phyloP scores from a whole-genome alignment of 30 jellyfish, hydroid and myxozoan genomes.

The Mastigias papua region DNA sequence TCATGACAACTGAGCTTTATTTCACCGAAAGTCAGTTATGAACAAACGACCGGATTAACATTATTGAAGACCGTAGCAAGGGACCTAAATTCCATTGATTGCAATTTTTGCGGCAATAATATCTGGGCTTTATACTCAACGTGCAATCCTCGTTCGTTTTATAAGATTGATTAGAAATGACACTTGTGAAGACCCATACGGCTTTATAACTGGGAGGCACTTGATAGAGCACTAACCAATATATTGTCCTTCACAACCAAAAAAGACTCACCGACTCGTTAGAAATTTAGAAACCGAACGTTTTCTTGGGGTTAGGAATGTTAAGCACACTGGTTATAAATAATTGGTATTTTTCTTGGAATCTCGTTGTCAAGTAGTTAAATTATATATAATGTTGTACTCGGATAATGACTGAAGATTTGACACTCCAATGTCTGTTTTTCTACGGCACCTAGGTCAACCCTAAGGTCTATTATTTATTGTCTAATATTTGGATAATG shows the following conservation, averaged over 20 bases:
- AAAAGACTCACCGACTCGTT: not conserved
- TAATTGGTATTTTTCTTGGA: not conserved
- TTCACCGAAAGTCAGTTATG: constrained; percentile 41
- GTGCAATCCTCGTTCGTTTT: constrained; percentile 5
- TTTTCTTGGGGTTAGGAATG: not conserved
- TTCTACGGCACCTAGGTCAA: too few relatives aligned
- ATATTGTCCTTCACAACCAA: not conserved
- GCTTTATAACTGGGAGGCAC: not conserved
- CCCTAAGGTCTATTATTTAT: too few relatives aligned
- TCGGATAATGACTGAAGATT: too few relatives aligned
- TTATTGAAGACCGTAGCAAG: not conserved
- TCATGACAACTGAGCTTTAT: constrained; percentile 15
- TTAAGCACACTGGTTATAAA: not conserved
- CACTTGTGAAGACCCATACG: not conserved
- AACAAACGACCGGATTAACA: constrained; percentile 25
- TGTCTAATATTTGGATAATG: too few relatives aligned
- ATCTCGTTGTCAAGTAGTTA: not conserved
- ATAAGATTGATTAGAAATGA: not conserved
- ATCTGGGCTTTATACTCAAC: not conserved
- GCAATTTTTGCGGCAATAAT: constrained; percentile 6
- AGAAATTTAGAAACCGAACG: not conserved
- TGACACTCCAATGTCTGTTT: too few relatives aligned
- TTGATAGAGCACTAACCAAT: not conserved
- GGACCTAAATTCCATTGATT: not conserved
- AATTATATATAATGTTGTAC: too few relatives aligned